Conservation (phyloP, 1,140 invertebrate species). For the Penaeus vannamei region DNA sequence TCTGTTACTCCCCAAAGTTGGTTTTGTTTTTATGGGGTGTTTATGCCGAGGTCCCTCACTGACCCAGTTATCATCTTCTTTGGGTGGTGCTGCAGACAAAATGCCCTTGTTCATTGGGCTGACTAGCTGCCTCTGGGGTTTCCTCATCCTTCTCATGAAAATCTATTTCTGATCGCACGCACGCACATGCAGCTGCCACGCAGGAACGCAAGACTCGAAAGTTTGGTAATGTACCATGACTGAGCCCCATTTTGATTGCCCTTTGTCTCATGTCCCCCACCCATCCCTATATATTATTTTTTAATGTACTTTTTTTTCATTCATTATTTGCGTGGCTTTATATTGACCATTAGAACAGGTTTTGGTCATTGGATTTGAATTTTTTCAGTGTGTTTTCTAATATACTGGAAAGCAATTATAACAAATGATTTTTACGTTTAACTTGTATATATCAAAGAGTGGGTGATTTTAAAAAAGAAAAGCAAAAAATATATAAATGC, state of each 20-base stretch:
- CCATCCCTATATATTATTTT: conserved; percentile 18
- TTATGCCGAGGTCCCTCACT: conserved; percentile 39
- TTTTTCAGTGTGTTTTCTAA: neutral
- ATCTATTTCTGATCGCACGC: conserved; percentile 78
- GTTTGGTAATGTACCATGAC: conserved; percentile 70
- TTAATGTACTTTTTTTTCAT: conserved; percentile 69
- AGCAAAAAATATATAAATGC: too few relatives aligned
- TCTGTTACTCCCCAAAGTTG: too few relatives aligned
- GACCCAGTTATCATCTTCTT: conserved; percentile 65
- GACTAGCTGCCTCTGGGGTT: conserved; percentile 81
- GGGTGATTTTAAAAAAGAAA: too few relatives aligned
- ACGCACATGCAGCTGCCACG: conserved; percentile 69
- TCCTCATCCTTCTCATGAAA: conserved; percentile 81
- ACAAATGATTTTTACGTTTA: too few relatives aligned
- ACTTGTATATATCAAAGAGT: too few relatives aligned
- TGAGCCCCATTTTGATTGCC: conserved; percentile 55
- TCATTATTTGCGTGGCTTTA: conserved; percentile 55
- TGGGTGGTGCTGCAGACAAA: conserved; percentile 76
- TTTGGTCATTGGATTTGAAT: conserved; percentile 35
- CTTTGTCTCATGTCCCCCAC: conserved; percentile 55
- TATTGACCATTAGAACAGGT: conserved; percentile 43
- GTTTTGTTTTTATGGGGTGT: too few relatives aligned
- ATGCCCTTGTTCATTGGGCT: conserved; percentile 81
- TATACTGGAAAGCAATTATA: neutral
- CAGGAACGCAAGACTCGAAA: conserved; percentile 70